phyloP scores from a whole-genome alignment of 2,888 invertebrate species.

The Xanthia icteritia region DNA sequence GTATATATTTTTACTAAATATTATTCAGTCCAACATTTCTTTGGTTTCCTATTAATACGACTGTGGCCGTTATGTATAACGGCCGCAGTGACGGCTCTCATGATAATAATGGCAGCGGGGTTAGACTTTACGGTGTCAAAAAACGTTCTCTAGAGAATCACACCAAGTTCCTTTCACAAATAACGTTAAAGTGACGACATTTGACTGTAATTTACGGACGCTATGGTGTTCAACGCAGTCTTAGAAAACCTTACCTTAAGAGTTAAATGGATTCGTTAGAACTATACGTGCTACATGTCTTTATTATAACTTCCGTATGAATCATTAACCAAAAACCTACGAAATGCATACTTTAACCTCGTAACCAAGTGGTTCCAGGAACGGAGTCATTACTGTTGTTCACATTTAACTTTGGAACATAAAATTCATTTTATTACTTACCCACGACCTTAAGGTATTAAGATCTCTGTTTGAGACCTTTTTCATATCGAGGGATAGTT shows the following conservation, averaged over 20 bases:
- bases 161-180: neutral
- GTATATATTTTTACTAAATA: too few species aligned
- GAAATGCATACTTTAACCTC: constrained; percentile 14
- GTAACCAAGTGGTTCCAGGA: constrained; percentile 36
- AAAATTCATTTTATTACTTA: constrained; percentile 54
- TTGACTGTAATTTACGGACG: neutral
- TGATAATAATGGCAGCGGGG: too few species aligned
- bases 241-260: neutral
- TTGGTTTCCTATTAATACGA: too few species aligned
- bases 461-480: constrained; percentile 38
- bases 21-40: neutral
- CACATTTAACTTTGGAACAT: constrained; percentile 48
- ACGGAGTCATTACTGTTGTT: constrained; percentile 33
- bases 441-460: constrained; percentile 54
- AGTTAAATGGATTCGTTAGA: neutral
- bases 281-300: neutral
- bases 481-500: neutral
- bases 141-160: neutral
- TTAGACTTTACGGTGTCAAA: too few species aligned
- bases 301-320: constrained; percentile 18
- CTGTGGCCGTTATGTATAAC: too few species aligned
- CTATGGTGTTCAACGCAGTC: neutral
- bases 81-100: too few species aligned
- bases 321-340: constrained; percentile 28
- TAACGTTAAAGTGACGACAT: neutral